phyloP scores from a whole-genome alignment of 2,888 invertebrate species.

The Lagria hirta region DNA sequence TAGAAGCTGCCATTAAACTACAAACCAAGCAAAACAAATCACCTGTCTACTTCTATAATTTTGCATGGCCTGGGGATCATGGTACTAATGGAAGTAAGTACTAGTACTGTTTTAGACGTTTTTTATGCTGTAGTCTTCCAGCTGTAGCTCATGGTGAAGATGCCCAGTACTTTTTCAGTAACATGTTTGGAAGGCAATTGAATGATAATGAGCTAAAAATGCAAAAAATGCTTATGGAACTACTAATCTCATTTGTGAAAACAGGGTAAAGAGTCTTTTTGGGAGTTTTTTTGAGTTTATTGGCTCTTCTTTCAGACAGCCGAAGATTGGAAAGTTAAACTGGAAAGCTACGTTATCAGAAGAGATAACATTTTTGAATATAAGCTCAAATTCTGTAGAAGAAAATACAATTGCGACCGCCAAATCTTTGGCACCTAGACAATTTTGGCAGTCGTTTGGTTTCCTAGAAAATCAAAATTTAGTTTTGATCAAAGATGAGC shows the following conservation, averaged over 20 bases:
- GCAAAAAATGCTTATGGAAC: slow-evolving; percentile 14
- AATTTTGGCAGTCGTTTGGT: slow-evolving; percentile 60
- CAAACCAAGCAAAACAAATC: slow-evolving; percentile 58
- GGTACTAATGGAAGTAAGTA: slow-evolving; percentile 11
- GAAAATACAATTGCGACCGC: slow-evolving; percentile 52
- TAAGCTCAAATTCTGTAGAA: slow-evolving; percentile 51
- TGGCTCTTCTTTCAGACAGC: slow-evolving; percentile 49
- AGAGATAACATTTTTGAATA: slow-evolving; percentile 55
- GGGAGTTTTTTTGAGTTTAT: background rate
- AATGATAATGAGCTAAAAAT: slow-evolving; percentile 12
- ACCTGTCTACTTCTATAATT: slow-evolving; percentile 63
- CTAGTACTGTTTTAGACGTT: background rate
- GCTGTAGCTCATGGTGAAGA: slow-evolving; percentile 21
- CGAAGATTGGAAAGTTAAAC: slow-evolving; percentile 49
- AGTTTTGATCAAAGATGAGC: slow-evolving; percentile 21
- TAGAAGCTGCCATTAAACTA: slow-evolving; percentile 58
- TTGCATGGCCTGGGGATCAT: slow-evolving; percentile 37
- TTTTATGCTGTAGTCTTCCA: slow-evolving; percentile 7
- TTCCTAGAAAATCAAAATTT: slow-evolving; percentile 59
- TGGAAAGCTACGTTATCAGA: slow-evolving; percentile 56
- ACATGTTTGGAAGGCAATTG: slow-evolving; percentile 6
- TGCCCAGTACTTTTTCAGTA: slow-evolving; percentile 18
- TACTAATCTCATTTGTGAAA: slow-evolving; percentile 14
- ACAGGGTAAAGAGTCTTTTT: slow-evolving; percentile 12
- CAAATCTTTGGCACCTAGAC: slow-evolving; percentile 56